These are phyloP conservation scores for Blennius ocellaris DNA, from an alignment of 2,113 vertebrate genomes.

Conservation along the genomic window DNA sequence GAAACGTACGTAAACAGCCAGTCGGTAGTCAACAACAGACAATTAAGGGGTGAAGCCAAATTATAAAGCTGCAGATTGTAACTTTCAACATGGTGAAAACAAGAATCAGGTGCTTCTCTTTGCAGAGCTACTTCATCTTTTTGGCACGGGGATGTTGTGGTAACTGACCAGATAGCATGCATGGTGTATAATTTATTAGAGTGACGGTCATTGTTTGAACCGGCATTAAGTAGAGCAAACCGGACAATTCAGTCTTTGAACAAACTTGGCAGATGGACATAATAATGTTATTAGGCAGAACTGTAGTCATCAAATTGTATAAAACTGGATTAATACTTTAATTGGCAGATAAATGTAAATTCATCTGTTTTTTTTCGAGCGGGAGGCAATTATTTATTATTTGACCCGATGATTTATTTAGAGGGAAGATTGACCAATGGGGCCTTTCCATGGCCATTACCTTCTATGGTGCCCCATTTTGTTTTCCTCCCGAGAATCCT, in stretches of 20 bases:
- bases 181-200: not conserved
- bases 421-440: no score
- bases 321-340: not conserved
- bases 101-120: not conserved
- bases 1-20: conserved; percentile 46
- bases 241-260: not conserved
- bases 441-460: conserved; percentile 71
- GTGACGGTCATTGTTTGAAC: not conserved
- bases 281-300: not conserved
- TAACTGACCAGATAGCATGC: not conserved
- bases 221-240: conserved; percentile 20
- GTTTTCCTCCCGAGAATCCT: conserved; percentile 96
- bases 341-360: no score
- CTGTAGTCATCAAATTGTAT: not conserved
- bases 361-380: not conserved
- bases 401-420: conserved; percentile 12
- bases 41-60: conserved; percentile 21
- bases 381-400: not conserved
- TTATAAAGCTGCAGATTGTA: conserved; percentile 22
- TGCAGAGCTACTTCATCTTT: not conserved
- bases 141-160: not conserved
- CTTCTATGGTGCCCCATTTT: conserved; percentile 98
- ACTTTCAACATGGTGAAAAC: conserved; percentile 30
- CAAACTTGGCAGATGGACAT: conserved; percentile 5
- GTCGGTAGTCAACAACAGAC: conserved; percentile 38